Conservation (phyloP, 2,113 vertebrate genomes). For the Crotalus helleri region DNA sequence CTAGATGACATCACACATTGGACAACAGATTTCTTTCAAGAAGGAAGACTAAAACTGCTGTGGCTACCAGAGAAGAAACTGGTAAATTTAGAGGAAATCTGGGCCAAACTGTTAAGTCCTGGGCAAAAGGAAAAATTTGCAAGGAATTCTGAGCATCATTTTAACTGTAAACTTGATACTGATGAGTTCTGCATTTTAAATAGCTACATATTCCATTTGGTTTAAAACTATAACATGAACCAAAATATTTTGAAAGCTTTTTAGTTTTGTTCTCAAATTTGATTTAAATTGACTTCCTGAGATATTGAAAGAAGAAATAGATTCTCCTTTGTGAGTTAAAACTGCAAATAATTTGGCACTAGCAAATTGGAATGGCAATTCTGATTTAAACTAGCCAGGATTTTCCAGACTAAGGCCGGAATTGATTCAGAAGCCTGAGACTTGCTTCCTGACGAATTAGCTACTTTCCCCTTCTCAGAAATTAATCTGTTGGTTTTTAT, state of each 20-base stretch:
- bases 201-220: background rate
- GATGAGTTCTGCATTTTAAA: background rate
- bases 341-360: background rate
- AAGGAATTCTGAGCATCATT: background rate
- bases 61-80: background rate
- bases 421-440: background rate
- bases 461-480: background rate
- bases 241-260: background rate
- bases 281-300: background rate
- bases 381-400: background rate
- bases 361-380: background rate
- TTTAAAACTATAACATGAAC: background rate
- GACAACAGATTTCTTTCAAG: background rate
- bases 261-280: background rate
- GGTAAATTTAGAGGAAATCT: background rate
- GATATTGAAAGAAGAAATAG: background rate
- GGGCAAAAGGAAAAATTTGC: background rate
- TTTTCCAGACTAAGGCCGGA: background rate
- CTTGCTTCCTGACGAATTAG: background rate
- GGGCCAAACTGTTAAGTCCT: background rate
- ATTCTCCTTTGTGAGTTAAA: background rate
- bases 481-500: slow-evolving; percentile 36
- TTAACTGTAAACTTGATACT: background rate
- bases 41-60: background rate
- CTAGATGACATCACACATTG: background rate